Conservation (phyloP, 2,797 vertebrate species). For the Rhynchotus rufescens region DNA sequence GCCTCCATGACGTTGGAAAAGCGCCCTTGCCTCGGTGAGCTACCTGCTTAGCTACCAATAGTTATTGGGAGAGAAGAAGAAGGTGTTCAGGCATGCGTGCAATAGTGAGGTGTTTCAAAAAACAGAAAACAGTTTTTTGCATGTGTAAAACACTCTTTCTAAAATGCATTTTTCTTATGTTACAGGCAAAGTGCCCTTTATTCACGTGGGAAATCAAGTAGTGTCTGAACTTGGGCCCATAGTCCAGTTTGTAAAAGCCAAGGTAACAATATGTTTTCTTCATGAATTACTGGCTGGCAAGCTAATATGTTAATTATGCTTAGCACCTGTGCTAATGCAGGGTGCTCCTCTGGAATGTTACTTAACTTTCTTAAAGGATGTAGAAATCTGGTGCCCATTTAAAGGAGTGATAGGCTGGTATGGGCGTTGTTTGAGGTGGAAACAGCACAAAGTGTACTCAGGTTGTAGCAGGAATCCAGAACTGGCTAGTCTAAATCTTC, state of each 20-base stretch:
- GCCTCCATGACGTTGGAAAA: neutral
- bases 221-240: constrained; percentile 93
- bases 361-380: neutral
- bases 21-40: neutral
- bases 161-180: constrained; percentile 47
- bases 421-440: neutral
- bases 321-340: constrained; percentile 43
- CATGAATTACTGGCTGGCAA: constrained; percentile 55
- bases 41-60: neutral
- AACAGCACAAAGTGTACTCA: neutral
- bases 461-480: neutral
- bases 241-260: constrained; percentile 89
- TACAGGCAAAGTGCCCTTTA: constrained; percentile 94
- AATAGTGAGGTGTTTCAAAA: constrained; percentile 37
- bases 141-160: constrained; percentile 29
- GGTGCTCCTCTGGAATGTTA: constrained; percentile 44
- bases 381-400: neutral
- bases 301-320: constrained; percentile 34
- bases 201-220: constrained; percentile 95
- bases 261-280: constrained; percentile 80
- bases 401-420: neutral
- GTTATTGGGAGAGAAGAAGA: neutral
- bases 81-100: neutral
- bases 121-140: neutral
- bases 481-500: neutral